Conservation (phyloP, 1,140 invertebrate species). For the Coptotermes formosanus region DNA sequence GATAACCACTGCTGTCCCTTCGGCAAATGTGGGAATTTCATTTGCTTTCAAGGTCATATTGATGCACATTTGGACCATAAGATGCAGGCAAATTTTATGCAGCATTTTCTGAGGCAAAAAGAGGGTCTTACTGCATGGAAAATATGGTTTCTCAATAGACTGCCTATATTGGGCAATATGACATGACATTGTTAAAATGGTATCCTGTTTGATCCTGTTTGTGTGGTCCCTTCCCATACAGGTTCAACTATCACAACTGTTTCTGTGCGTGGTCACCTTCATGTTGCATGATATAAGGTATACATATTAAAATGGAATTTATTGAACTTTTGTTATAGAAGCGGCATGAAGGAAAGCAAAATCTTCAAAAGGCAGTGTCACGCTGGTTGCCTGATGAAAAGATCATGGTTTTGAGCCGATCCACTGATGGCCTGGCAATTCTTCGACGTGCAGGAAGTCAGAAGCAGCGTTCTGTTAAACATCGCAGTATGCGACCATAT, state of each 20-base stretch:
- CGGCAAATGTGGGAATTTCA: no score
- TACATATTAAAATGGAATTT: neutral
- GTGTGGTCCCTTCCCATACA: neutral
- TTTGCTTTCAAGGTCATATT: no score
- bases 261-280: no score
- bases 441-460: conserved; percentile 77
- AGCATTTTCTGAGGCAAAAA: no score
- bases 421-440: conserved; percentile 73
- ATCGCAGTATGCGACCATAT: conserved; percentile 75
- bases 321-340: conserved; percentile 50
- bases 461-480: conserved; percentile 71
- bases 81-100: no score
- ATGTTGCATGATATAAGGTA: neutral
- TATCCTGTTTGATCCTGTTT: neutral
- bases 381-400: conserved; percentile 84
- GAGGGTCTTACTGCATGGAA: no score
- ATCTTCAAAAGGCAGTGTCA: conserved; percentile 18
- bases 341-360: conserved; percentile 69
- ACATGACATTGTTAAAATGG: no score
- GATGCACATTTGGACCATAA: no score
- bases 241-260: no score
- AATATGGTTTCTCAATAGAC: no score
- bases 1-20: no score
- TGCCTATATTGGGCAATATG: no score
- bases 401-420: conserved; percentile 71